Percentiles rank a stretch among this genome's conserved stretches.
Evolutionary conservation across 2,888 invertebrate genomes (phyloP).

Genomic region (Brachypalpus laphriformis): DNA sequence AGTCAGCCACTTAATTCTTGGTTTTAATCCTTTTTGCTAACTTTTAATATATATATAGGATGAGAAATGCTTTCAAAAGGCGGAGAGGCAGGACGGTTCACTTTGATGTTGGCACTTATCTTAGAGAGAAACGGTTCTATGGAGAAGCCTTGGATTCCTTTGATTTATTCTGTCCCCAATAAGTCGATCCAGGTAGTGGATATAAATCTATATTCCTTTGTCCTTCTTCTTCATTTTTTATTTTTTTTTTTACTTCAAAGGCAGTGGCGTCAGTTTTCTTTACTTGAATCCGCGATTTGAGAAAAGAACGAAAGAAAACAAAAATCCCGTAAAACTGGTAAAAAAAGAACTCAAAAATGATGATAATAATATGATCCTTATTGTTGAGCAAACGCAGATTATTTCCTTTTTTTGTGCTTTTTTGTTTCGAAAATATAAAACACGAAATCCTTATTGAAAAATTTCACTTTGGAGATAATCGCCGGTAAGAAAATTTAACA

Average conservation of each 20-base stretch:
- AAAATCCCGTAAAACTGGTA: constrained; percentile 12
- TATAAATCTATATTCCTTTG: constrained; percentile 63
- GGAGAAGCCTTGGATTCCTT: constrained; percentile 48
- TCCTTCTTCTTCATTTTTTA: constrained; percentile 2
- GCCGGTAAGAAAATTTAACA: constrained; percentile 66
- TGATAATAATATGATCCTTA: constrained; percentile 67
- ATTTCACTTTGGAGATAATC: constrained; percentile 66
- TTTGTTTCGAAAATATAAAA: constrained; percentile 37
- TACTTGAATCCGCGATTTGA: constrained; percentile 22
- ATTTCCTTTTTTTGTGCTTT: constrained; percentile 31
- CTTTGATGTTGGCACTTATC: constrained; percentile 62
- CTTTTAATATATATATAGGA: constrained; percentile 41
- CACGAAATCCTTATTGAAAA: constrained; percentile 62
- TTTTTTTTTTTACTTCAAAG: constrained; percentile 55
- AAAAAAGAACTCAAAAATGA: constrained; percentile 56
- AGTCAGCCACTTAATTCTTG: constrained; percentile 28
- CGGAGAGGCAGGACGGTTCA: too few relatives aligned
- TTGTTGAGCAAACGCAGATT: constrained; percentile 61
- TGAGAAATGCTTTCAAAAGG: constrained; percentile 13
- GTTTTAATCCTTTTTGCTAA: constrained; percentile 62
- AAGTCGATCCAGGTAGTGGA: constrained; percentile 55
- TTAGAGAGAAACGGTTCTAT: constrained; percentile 1
- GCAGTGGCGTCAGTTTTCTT: constrained; percentile 37
- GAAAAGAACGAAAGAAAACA: background rate
- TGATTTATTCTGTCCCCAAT: constrained; percentile 54